phyloP scores from a whole-genome alignment of 1,140 invertebrate genomes.

The Chrysomallon squamiferum region DNA sequence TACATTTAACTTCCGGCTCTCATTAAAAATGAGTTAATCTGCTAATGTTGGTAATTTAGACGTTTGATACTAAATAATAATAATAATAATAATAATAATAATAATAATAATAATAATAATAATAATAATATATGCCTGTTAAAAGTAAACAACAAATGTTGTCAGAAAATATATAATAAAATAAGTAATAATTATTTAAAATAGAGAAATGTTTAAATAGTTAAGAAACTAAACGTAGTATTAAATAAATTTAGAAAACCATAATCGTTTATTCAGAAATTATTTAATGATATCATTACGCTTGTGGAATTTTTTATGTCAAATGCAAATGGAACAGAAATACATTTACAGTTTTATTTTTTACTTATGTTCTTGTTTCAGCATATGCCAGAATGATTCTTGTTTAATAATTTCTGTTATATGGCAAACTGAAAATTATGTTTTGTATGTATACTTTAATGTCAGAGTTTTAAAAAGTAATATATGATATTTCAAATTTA shows the following conservation, averaged over 20 bases:
- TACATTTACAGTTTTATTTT: too few relatives aligned
- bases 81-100: neutral
- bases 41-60: neutral
- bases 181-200: neutral
- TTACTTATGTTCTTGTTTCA: too few relatives aligned
- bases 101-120: neutral
- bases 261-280: neutral
- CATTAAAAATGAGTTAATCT: neutral
- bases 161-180: neutral
- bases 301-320: neutral
- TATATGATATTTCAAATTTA: too few relatives aligned
- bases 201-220: neutral
- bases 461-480: too few relatives aligned
- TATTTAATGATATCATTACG: neutral
- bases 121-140: neutral
- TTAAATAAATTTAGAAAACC: neutral
- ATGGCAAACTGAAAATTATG: too few relatives aligned
- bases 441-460: too few relatives aligned
- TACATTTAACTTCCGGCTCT: neutral
- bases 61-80: neutral
- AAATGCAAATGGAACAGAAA: too few relatives aligned
- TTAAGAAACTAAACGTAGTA: neutral
- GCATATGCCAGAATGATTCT: too few relatives aligned
- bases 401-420: too few relatives aligned
- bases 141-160: too few relatives aligned